A percentile compares a stretch with the other conserved stretches of the same genome.
Evolutionary conservation across 2,888 invertebrate genomes (phyloP).

Genomic region (Aporophyla lueneburgensis): DNA sequence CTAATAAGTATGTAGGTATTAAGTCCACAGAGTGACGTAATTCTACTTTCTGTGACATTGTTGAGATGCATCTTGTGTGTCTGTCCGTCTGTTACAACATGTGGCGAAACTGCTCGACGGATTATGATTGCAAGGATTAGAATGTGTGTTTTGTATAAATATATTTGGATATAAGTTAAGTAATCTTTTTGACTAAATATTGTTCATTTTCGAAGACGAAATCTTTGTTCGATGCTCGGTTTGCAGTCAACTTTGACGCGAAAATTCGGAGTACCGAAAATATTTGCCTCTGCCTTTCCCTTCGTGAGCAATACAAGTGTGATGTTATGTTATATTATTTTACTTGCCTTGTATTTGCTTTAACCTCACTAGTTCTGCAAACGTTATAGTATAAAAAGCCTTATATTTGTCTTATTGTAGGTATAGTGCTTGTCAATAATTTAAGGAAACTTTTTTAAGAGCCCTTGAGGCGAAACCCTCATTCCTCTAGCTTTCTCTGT

Average conservation of each 20-base stretch:
- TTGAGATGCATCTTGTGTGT: slow-evolving; percentile 48
- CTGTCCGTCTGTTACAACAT: slow-evolving; percentile 18
- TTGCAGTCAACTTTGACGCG: neutral
- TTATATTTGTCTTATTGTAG: no score
- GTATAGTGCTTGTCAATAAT: no score
- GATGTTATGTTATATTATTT: neutral
- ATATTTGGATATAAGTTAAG: slow-evolving; percentile 5
- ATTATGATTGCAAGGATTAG: slow-evolving; percentile 35
- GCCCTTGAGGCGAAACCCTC: no score
- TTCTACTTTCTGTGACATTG: slow-evolving; percentile 59
- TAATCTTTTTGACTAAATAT: neutral
- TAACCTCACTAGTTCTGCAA: neutral
- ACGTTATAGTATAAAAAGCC: neutral
- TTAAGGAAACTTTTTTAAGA: no score
- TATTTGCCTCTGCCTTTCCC: neutral
- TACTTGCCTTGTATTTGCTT: neutral
- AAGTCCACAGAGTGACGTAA: slow-evolving; percentile 46
- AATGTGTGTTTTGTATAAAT: slow-evolving; percentile 8
- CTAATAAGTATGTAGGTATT: slow-evolving; percentile 66
- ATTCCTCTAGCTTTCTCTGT: no score
- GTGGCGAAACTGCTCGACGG: slow-evolving; percentile 26
- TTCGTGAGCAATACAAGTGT: neutral
- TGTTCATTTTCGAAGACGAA: neutral
- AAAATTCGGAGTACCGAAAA: neutral
- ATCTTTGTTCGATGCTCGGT: neutral